Percentiles rank a stretch among this genome's conserved stretches.
Evolutionary conservation across 2,113 vertebrate species (phyloP).

Genomic region (Dasypus novemcinctus): DNA sequence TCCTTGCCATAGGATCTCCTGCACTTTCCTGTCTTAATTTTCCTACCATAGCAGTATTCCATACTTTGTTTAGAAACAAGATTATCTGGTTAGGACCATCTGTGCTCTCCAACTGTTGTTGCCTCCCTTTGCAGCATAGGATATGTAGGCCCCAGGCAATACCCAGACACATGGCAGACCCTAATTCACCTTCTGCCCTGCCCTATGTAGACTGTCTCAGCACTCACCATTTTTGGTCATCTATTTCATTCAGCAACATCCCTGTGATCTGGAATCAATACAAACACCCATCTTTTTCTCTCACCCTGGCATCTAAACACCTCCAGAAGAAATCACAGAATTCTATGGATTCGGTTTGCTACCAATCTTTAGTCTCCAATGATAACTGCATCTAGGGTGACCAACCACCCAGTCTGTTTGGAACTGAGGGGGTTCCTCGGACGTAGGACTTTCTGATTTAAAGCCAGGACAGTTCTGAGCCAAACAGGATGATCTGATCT

Average conservation of each 20-base stretch:
- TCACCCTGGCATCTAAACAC: background rate
- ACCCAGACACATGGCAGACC: background rate
- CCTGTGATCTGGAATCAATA: background rate
- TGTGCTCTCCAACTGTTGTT: background rate
- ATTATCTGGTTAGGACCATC: background rate
- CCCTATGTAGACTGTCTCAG: background rate
- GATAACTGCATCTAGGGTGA: background rate
- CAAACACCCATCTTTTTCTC: background rate
- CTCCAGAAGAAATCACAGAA: background rate
- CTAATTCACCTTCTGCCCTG: background rate
- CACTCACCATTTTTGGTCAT: background rate
- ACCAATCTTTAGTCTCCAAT: background rate
- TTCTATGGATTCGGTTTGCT: background rate
- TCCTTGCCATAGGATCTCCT: background rate
- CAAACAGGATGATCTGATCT: background rate
- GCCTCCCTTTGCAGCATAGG: background rate
- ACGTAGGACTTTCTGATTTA: background rate
- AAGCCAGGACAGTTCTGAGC: background rate
- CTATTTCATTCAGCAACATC: background rate
- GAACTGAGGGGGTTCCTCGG: background rate
- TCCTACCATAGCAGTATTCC: background rate
- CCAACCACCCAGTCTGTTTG: background rate
- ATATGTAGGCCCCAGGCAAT: background rate
- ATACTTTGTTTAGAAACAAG: background rate
- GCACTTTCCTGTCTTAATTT: background rate